phyloP scores from a whole-genome alignment of 2,888 invertebrate species.

The Conops quadrifasciatus region DNA sequence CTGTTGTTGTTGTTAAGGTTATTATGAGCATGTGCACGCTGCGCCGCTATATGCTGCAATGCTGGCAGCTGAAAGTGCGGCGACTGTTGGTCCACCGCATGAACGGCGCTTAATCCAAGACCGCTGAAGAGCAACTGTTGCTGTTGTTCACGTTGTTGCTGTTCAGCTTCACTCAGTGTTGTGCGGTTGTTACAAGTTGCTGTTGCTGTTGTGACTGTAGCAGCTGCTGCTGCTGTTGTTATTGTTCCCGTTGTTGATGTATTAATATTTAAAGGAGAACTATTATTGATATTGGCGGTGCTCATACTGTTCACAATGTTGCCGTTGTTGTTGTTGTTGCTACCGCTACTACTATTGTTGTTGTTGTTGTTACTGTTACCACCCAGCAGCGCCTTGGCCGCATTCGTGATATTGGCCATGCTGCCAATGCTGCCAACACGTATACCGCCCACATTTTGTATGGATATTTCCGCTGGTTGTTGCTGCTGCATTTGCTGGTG shows the following conservation, averaged over 20 bases:
- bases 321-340: conserved; percentile 27
- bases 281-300: conserved; percentile 17
- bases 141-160: conserved; percentile 38
- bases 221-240: conserved; percentile 36
- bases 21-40: conserved; percentile 25
- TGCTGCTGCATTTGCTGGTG: conserved; percentile 43
- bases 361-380: conserved; percentile 42
- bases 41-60: conserved; percentile 44
- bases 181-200: conserved; percentile 41
- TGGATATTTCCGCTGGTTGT: conserved; percentile 52
- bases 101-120: conserved; percentile 56
- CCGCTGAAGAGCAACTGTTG: conserved; percentile 56
- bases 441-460: conserved; percentile 56
- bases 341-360: conserved; percentile 29
- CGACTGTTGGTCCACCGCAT: conserved; percentile 39
- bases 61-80: conserved; percentile 49
- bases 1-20: conserved; percentile 20
- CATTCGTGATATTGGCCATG: conserved; percentile 53
- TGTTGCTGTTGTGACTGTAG: conserved; percentile 35
- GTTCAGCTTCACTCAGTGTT: conserved; percentile 50
- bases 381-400: conserved; percentile 52
- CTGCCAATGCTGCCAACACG: conserved; percentile 56
- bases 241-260: conserved; percentile 34
- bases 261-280: too few relatives aligned
- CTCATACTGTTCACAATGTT: conserved; percentile 29